Evolutionary conservation across 2,888 invertebrate species (phyloP), one percentile per base, ranked within the genome.

Genomic region (Colletes collaris): DNA sequence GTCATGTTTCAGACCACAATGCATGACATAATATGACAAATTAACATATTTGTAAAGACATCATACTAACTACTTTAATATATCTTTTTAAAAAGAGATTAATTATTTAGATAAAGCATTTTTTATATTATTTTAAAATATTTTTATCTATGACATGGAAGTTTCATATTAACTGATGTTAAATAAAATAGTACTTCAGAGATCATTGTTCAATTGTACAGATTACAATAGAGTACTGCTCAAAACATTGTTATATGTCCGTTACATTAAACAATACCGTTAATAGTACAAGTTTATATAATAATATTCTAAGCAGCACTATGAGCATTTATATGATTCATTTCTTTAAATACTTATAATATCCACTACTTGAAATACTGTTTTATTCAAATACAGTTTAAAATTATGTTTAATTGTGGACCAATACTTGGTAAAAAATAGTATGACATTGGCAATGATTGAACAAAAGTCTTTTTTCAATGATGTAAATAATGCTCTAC

Each of bases 401-500:
- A 63, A 76, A 59, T 64, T 16, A 4, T 46, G 5, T 40, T 66
- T 13, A 37, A 66, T 67, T 53, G 53, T 52, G 49, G 71, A 44
- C 10, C 40, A 40, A 59, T 55, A n/a, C n/a, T 40, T 52, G 4
- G 46, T 76, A 68, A 63, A 79, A 66, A 70, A 60, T 66, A 68
- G 49, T 37, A 64, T 64, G 52, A 11, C 46, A 74, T 70, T 75
- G 71, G 13, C 27, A 65, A 63, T 49, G 49, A 68, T 35, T 52
- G 56, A 77, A 74, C 56, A 11, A 73, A 76, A 64, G 64, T 79
- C 66, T 78, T 70, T 65, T 76, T 69, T 52, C 52, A 72, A 75
- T 77, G 52, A 19, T 72, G 56, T 76, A 75, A 85, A 80, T 75
- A 86, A 83, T 77, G 75, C 46, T 81, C 79, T 86, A 86, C 85